Conservation (phyloP, 2,797 vertebrate species). For the Stomatorhinus walkeri region DNA sequence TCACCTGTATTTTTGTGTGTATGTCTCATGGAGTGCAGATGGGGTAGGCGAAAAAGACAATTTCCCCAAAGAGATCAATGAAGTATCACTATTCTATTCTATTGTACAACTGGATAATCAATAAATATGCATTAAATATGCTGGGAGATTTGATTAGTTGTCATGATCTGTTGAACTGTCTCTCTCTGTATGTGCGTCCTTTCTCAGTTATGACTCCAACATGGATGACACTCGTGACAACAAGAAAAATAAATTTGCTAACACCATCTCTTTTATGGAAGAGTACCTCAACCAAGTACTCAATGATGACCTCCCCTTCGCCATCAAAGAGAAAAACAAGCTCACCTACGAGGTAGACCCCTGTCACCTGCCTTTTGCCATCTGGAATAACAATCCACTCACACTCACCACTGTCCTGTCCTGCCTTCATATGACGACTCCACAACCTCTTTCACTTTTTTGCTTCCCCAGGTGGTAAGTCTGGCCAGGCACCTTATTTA, state of each 20-base stretch:
- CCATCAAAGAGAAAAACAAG: conserved; percentile 94
- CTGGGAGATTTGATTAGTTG: not conserved
- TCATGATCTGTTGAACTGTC: not conserved
- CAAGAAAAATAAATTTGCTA: conserved; percentile 95
- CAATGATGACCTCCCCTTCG: conserved; percentile 83
- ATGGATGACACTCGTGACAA: conserved; percentile 86
- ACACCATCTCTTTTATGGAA: conserved; percentile 95
- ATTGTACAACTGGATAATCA: not conserved
- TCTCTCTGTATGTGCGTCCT: not conserved
- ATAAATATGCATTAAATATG: not conserved
- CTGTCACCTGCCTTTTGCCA: not conserved
- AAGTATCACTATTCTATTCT: not conserved
- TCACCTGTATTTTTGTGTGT: not conserved
- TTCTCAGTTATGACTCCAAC: conserved; percentile 87
- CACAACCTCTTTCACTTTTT: not conserved
- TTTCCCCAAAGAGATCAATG: not conserved
- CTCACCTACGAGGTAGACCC: conserved; percentile 83
- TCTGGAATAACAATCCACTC: not conserved
- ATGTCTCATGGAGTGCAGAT: not conserved
- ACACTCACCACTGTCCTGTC: not conserved
- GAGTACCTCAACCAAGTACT: conserved; percentile 95
- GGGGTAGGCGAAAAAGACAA: not conserved
- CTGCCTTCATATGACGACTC: not conserved
- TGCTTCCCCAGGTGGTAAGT: conserved; percentile 77
- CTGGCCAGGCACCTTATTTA: conserved; percentile 95